These are phyloP conservation scores for Hydrozoanthus tunicans DNA, from an alignment of 64 coral and sea anemone genomes.

Conservation along the genomic window DNA sequence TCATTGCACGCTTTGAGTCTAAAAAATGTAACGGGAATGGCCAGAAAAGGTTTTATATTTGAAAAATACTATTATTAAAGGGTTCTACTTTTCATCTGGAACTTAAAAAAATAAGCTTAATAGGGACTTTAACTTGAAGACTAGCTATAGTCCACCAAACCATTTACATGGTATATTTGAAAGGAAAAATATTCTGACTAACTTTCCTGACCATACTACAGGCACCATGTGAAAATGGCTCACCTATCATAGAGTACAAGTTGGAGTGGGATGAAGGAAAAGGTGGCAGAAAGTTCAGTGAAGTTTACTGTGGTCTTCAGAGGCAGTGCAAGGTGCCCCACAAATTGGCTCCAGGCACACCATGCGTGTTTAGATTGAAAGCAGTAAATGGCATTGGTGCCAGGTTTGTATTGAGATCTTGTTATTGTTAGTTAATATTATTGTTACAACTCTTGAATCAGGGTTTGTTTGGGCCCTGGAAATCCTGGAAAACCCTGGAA, in stretches of 20 bases:
- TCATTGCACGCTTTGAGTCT: too few species aligned
- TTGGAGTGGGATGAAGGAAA: conserved; percentile 90
- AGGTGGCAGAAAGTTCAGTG: conserved; percentile 62
- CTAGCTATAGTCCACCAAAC: too few species aligned
- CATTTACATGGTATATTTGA: too few species aligned
- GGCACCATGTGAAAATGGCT: conserved; percentile 85
- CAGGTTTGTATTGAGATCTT: conserved; percentile 52
- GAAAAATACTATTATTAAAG: too few species aligned
- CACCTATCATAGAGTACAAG: conserved; percentile 66
- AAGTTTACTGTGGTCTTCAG: conserved; percentile 63
- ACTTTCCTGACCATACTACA: neutral
- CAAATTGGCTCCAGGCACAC: conserved; percentile 83
- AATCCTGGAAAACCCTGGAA: neutral
- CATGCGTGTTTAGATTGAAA: conserved; percentile 84
- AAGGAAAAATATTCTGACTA: too few species aligned
- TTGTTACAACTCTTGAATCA: neutral
- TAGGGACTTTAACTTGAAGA: too few species aligned
- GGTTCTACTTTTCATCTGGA: too few species aligned
- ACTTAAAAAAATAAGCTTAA: too few species aligned
- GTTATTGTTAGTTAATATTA: neutral
- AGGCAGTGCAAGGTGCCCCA: conserved; percentile 81
- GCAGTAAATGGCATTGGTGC: conserved; percentile 84
- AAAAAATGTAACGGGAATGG: too few species aligned
- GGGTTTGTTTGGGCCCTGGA: neutral
- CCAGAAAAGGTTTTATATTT: too few species aligned